Base-by-base conservation (phyloP, 2,888 invertebrate species). In the Chrysolina oricalcia region DNA sequence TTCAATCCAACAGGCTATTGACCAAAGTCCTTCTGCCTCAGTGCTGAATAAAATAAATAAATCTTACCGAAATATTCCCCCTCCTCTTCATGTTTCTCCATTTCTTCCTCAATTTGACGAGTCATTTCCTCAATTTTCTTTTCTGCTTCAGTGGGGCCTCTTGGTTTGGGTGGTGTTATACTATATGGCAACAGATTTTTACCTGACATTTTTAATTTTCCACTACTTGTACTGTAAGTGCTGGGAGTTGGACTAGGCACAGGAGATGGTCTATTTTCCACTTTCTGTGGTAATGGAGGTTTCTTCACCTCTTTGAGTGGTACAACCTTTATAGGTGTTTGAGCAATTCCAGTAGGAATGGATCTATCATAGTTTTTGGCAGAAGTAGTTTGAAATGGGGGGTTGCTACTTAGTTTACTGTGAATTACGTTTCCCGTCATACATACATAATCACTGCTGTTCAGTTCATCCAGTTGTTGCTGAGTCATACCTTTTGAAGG, bases 51-150 rank as follows among this genome's bases (percentile, higher is more conserved):
- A 15, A 63, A 41, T 56, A 40, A 40, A 23, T 15, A 59, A 23
- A 53, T 41, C 91, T 91, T 90, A 97, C 98, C 98, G 91, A 98
- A 98, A 89, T 97, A 98, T 90, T 98, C 98, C 82, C 97, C 98
- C 88, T 97, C 96, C 83, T 97, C 97, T 89, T 97, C 97, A 85
- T 96, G 95, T 84, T 96, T 95, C 88, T 98, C 98, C 94, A 98
- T 96, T 90, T 98, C 97, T 87, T 97, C 97, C 87, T 98, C 98
- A 79, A 98, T 91, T 86, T 97, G 96, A 70, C 96, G 91, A 15
- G 97, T 97, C 78, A 98, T 91, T 86, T 97, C 97, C 88, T 97
- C 97, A 85, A 98, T 95, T 90, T 98, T 98, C 73, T 95, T 92
- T 88, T 98, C 96, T 41, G 97, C 97, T 88, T 97, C 97, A 72